Evolutionary conservation across 2,888 invertebrate genomes (phyloP), one percentile per base, ranked within the genome.

Genomic region (Ophion ventricosus): DNA sequence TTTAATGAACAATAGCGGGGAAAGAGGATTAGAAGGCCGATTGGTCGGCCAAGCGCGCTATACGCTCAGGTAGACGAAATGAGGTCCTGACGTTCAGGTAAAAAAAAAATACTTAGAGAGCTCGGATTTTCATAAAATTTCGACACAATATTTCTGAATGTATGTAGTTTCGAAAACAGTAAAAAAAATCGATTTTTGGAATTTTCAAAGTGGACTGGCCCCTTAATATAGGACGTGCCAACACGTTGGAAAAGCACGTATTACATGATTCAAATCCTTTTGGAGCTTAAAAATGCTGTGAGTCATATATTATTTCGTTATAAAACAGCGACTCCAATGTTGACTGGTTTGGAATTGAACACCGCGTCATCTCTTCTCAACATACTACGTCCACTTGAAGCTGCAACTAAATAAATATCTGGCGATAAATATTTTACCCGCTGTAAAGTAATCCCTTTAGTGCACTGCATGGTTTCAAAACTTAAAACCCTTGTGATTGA

Each of bases 341-440:
- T 91, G 23, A 89, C 83, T 87, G 90, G 84, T 77, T 73, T 73
- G 74, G 89, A 91, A 63, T 77, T 91, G 69, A 74, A 86, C 20
- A 86, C 88, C 73, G 14, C 88, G 63, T 75, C 88, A 81, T 88
- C 88, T 79, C 64, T 91, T 80, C 73, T 89, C 54, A 49, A 86
- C 76, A 43, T 92, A 64, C 63, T 91, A 73, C 85, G 83, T 5
- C 91, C 90, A 25, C 66, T 91, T 0, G 91, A 92, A 88, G 90
- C 87, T 67, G 90, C 90, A 11, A 91, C 91, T 14, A 91, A 89
- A 63, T 90, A 92, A 90, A 84, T 91, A 56, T 91, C 88, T 56
- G 90, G 90, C 3, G 89, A 91, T 86, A 90, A 90, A 82, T 91
- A 92, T 73, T 89, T 87, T 86, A 77, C 89, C 35, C 88, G 86